These are phyloP conservation scores for Anolis apletophallus DNA, from an alignment of 2,797 vertebrate species.

Conservation along the genomic window DNA sequence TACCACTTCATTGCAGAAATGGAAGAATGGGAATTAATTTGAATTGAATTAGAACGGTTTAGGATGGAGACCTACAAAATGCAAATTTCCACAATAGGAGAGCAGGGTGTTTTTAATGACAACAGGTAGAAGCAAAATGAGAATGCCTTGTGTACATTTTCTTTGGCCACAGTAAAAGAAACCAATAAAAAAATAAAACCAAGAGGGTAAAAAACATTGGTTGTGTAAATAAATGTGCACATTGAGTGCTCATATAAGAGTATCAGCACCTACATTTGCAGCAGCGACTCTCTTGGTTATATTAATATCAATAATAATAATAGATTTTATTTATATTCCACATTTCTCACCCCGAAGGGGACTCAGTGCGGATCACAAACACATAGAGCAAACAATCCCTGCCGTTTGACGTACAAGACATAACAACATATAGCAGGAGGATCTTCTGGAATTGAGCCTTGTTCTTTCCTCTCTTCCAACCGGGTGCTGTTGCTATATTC, in stretches of 20 bases:
- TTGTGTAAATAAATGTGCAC: neutral
- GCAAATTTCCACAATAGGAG: neutral
- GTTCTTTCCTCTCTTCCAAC: no score
- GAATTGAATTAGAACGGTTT: neutral
- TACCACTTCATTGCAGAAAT: constrained; percentile 15
- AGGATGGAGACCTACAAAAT: neutral
- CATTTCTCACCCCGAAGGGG: no score
- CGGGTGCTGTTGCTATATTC: no score
- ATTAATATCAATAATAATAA: no score
- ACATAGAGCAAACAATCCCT: no score
- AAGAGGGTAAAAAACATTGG: neutral
- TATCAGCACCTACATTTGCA: no score
- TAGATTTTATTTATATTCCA: no score
- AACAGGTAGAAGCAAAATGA: neutral
- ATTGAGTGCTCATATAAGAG: neutral
- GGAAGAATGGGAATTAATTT: neutral
- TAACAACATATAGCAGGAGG: no score
- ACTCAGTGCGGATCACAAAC: no score
- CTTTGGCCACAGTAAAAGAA: neutral
- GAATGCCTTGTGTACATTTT: neutral
- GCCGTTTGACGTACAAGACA: no score
- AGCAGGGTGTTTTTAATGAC: neutral
- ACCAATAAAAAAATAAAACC: neutral
- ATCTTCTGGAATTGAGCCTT: no score
- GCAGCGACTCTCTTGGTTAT: no score